Evolutionary conservation across 2,888 invertebrate species (phyloP).

Genomic region (Drosophila limbata): DNA sequence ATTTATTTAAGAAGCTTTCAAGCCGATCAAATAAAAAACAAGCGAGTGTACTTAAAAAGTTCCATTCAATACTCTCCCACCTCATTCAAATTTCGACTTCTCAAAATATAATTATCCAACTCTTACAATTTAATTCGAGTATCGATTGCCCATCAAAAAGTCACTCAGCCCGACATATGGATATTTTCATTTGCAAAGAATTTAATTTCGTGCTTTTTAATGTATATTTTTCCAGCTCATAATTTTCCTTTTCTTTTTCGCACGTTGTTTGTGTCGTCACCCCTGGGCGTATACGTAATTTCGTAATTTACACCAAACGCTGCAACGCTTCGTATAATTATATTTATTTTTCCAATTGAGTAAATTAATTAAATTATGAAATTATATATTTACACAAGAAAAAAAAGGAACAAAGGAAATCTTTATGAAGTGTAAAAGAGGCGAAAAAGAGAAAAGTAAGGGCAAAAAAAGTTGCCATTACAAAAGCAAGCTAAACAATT

Average conservation of each 20-base stretch:
- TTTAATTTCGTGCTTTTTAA: slow-evolving; percentile 7
- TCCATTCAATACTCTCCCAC: not conserved
- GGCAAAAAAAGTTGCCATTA: slow-evolving; percentile 4
- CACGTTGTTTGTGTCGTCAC: slow-evolving; percentile 1
- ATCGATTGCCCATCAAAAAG: slow-evolving; percentile 1
- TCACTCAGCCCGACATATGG: not conserved
- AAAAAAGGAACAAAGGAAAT: not conserved
- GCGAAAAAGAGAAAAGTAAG: not conserved
- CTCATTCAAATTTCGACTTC: not conserved
- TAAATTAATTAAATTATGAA: slow-evolving; percentile 23
- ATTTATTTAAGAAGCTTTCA: not conserved
- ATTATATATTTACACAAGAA: not conserved
- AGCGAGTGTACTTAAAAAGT: not conserved
- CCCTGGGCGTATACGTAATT: slow-evolving; percentile 18
- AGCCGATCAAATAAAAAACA: not conserved
- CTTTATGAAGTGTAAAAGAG: not conserved
- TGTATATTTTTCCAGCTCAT: slow-evolving; percentile 11
- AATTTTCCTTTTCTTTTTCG: slow-evolving; percentile 1
- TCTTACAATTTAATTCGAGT: slow-evolving; percentile 1
- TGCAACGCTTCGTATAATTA: slow-evolving; percentile 13
- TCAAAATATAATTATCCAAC: not conserved
- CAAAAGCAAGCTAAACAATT: not conserved
- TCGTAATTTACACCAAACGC: slow-evolving; percentile 17
- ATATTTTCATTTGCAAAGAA: not conserved
- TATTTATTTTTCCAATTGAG: slow-evolving; percentile 20